A percentile compares a stretch with the other conserved stretches of the same genome.
These are phyloP conservation scores for Pipistrellus kuhlii DNA, from an alignment of 2,797 vertebrate genomes.

Conservation along the genomic window DNA sequence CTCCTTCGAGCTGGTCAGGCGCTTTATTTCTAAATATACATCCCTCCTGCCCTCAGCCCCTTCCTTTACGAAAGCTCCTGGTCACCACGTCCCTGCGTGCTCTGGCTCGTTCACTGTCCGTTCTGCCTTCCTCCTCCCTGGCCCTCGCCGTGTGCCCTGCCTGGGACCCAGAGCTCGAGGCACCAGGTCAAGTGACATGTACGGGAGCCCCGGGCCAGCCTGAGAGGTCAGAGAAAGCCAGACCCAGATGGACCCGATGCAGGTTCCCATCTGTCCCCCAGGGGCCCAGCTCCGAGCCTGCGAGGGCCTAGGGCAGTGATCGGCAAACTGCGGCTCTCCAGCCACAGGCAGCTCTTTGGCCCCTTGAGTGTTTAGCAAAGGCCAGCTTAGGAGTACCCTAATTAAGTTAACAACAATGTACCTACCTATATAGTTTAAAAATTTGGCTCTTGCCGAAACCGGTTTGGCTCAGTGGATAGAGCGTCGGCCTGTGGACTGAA, in stretches of 20 bases:
- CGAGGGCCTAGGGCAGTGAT: background rate
- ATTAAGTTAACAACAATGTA: no score
- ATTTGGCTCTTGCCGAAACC: no score
- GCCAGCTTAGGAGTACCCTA: no score
- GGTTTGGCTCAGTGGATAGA: no score
- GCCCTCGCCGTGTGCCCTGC: background rate
- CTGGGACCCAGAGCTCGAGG: background rate
- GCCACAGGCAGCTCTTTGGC: no score
- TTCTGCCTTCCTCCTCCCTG: background rate
- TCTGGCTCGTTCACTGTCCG: background rate
- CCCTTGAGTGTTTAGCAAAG: no score
- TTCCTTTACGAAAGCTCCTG: slow-evolving; percentile 63
- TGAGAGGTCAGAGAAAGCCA: background rate
- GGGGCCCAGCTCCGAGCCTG: background rate
- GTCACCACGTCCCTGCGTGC: background rate
- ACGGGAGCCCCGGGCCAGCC: background rate
- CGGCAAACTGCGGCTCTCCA: no score
- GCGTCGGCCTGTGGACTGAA: no score
- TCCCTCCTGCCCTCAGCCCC: background rate
- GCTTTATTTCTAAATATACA: slow-evolving; percentile 63
- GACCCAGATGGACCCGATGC: background rate
- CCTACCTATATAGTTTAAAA: no score
- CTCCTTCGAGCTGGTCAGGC: slow-evolving; percentile 44
- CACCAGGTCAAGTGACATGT: background rate
- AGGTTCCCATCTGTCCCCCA: background rate